Percentiles rank a stretch among this genome's conserved stretches.
phyloP scores from a whole-genome alignment of 2,797 vertebrate species.

The Crocodylus rhombifer region DNA sequence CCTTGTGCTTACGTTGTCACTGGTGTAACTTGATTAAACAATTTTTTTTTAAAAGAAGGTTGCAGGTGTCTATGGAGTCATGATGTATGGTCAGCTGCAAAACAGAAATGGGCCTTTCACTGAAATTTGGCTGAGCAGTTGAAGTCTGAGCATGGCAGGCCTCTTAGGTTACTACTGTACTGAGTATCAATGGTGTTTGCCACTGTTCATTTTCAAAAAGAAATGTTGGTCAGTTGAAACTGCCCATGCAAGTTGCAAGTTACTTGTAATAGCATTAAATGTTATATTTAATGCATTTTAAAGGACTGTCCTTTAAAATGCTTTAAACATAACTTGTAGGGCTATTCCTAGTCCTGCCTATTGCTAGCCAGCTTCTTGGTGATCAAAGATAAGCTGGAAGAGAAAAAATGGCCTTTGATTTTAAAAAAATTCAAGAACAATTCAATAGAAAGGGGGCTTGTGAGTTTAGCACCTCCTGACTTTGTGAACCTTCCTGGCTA shows the following conservation, averaged over 20 bases:
- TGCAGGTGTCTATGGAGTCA: constrained; percentile 37
- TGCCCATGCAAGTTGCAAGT: background rate
- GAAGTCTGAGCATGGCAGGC: background rate
- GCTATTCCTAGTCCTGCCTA: background rate
- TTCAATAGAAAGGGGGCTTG: background rate
- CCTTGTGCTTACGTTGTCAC: constrained; percentile 13
- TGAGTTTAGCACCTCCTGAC: constrained; percentile 4
- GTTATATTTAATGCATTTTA: background rate
- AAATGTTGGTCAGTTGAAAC: background rate
- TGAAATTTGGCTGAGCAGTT: background rate
- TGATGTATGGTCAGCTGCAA: background rate
- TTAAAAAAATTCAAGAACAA: background rate
- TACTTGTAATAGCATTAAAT: background rate
- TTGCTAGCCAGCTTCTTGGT: background rate
- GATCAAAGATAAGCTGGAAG: constrained; percentile 15
- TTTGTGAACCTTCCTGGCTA: constrained; percentile 32
- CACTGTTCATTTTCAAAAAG: background rate
- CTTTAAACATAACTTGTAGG: background rate
- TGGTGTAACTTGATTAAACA: constrained; percentile 13
- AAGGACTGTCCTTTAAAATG: background rate
- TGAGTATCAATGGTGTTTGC: background rate
- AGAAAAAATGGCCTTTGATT: background rate
- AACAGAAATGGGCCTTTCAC: constrained; percentile 5
- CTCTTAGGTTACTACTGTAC: background rate
- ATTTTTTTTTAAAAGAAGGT: background rate